Conservation (phyloP, 2,113 vertebrate genomes). For the Chamaetylas fuelleborni region DNA sequence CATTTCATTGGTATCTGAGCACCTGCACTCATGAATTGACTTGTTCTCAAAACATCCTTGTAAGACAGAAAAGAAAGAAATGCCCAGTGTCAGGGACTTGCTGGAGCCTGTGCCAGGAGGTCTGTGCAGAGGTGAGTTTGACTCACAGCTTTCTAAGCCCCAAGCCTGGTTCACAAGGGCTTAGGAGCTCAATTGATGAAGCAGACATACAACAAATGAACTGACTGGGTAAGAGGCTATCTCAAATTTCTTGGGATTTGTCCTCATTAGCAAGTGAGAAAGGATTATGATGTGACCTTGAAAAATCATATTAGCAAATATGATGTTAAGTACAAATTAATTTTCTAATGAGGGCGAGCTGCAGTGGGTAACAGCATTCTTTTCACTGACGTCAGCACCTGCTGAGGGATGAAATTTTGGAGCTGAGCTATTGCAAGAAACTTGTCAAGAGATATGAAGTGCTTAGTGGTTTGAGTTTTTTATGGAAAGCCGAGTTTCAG, state of each 20-base stretch:
- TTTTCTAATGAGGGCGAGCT: slow-evolving; percentile 60
- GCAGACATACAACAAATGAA: background rate
- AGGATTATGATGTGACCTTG: slow-evolving; percentile 57
- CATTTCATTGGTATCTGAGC: background rate
- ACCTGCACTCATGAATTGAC: background rate
- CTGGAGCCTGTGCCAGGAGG: background rate
- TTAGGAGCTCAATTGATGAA: slow-evolving; percentile 6
- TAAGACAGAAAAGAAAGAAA: background rate
- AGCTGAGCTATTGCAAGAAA: background rate
- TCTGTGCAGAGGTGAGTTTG: background rate
- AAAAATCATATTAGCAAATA: slow-evolving; percentile 56
- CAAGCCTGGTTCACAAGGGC: background rate
- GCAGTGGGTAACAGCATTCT: background rate
- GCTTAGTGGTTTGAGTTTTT: background rate
- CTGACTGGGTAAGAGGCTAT: background rate
- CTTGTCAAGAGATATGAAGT: slow-evolving; percentile 4
- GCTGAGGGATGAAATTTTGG: slow-evolving; percentile 18
- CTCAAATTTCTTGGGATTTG: slow-evolving; percentile 56
- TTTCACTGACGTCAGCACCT: slow-evolving; percentile 8
- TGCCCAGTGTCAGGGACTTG: background rate
- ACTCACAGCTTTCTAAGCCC: background rate
- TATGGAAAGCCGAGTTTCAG: background rate
- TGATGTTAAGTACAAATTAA: slow-evolving; percentile 58
- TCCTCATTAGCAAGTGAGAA: slow-evolving; percentile 57
- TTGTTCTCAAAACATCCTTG: background rate